phyloP scores from a whole-genome alignment of 2,888 invertebrate species.

The Spodoptera picta region DNA sequence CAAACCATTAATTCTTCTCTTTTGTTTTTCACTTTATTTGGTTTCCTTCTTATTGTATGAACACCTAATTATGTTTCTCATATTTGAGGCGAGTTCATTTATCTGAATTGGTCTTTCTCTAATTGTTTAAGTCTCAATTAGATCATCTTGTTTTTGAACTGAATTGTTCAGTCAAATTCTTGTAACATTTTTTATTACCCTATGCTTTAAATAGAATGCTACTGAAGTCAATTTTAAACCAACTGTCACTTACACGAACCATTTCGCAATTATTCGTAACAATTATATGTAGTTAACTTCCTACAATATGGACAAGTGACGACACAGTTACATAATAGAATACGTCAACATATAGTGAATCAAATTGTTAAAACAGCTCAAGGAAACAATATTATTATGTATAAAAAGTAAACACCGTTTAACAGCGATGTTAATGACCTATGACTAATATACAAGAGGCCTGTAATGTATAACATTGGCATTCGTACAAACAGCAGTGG shows the following conservation, averaged over 20 bases:
- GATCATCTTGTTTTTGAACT: too few relatives aligned
- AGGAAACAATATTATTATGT: constrained; percentile 75
- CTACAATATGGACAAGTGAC: constrained; percentile 9
- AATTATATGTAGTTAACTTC: not conserved
- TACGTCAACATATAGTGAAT: constrained; percentile 52
- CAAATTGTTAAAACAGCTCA: constrained; percentile 61
- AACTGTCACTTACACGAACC: not conserved
- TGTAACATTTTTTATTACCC: too few relatives aligned
- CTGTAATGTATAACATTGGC: constrained; percentile 85
- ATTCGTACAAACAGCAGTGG: constrained; percentile 85
- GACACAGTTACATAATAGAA: constrained; percentile 39
- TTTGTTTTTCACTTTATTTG: too few relatives aligned
- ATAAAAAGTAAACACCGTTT: constrained; percentile 78
- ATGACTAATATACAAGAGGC: constrained; percentile 84
- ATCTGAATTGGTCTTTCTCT: too few relatives aligned
- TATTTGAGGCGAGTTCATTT: too few relatives aligned
- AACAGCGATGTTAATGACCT: constrained; percentile 84
- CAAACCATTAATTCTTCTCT: too few relatives aligned
- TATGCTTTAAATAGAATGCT: too few relatives aligned
- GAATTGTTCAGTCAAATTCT: too few relatives aligned
- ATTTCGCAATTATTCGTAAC: not conserved
- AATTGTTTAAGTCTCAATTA: too few relatives aligned
- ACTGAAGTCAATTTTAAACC: too few relatives aligned
- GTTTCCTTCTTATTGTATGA: too few relatives aligned
- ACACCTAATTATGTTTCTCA: too few relatives aligned